A percentile compares a stretch with the other conserved stretches of the same genome.
These are phyloP conservation scores for Rhinichthys osculus DNA, from an alignment of 2,797 vertebrate species.

Conservation along the genomic window DNA sequence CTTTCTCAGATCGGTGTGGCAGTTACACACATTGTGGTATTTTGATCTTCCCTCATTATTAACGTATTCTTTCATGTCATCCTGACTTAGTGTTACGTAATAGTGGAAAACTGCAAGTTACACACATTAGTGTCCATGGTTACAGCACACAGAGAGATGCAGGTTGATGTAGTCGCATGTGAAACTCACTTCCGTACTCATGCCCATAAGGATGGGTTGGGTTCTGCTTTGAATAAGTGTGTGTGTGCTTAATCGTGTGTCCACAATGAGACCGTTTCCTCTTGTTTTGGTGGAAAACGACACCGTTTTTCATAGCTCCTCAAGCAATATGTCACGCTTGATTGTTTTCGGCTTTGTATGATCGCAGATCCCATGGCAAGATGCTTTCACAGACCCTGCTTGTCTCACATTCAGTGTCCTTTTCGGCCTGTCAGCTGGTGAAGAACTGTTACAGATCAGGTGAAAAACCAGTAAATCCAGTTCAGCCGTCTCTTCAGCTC, in stretches of 20 bases:
- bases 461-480: constrained; percentile 49
- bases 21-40: background rate
- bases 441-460: constrained; percentile 18
- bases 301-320: background rate
- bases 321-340: constrained; percentile 13
- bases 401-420: background rate
- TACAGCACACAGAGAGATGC: constrained; percentile 5
- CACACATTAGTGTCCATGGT: constrained; percentile 37
- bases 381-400: constrained; percentile 7
- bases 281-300: constrained; percentile 11
- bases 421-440: constrained; percentile 13
- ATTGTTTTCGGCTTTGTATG: background rate
- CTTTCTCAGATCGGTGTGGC: background rate
- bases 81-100: background rate
- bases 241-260: constrained; percentile 19
- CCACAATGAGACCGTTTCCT: constrained; percentile 7
- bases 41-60: background rate
- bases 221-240: constrained; percentile 39
- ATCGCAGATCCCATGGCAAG: background rate
- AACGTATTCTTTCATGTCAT: background rate
- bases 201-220: constrained; percentile 16
- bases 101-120: background rate
- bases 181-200: constrained; percentile 20
- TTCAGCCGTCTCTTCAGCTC: constrained; percentile 30
- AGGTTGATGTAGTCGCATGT: constrained; percentile 21